A percentile compares a stretch with the other conserved stretches of the same genome.
These are phyloP conservation scores for Delichon dasypus DNA, from an alignment of 2,797 vertebrate species.

Conservation along the genomic window DNA sequence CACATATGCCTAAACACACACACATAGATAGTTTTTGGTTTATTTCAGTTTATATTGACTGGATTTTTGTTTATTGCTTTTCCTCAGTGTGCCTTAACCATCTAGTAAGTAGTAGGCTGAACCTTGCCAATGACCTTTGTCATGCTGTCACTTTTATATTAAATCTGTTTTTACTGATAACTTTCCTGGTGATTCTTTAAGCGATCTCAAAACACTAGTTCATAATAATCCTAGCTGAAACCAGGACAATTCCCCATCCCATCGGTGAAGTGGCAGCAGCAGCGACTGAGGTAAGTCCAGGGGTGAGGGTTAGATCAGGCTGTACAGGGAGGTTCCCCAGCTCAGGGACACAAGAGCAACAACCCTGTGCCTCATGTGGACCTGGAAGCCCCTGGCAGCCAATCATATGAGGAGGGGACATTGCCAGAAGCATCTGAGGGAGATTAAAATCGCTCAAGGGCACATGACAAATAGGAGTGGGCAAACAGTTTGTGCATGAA, in stretches of 20 bases:
- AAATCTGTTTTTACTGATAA: neutral
- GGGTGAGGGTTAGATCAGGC: neutral
- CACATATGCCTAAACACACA: neutral
- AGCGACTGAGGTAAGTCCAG: neutral
- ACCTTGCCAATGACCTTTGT: neutral
- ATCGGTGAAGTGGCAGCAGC: neutral
- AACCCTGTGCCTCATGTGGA: neutral
- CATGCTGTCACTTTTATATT: neutral
- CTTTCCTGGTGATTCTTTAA: neutral
- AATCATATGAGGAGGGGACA: neutral
- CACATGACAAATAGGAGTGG: too few relatives aligned
- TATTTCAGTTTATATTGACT: neutral
- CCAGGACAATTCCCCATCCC: neutral
- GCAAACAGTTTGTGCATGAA: too few relatives aligned
- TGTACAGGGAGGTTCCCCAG: neutral
- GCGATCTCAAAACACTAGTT: neutral
- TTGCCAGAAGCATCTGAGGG: neutral
- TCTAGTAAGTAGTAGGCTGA: neutral
- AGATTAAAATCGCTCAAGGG: neutral
- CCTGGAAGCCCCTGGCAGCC: neutral
- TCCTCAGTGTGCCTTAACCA: neutral
- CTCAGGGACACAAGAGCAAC: neutral
- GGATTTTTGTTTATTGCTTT: neutral
- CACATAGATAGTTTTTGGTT: neutral
- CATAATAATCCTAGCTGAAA: neutral